Evolutionary conservation across 2,113 vertebrate genomes (phyloP), one percentile per base, ranked within the genome.

Genomic region (Gavia stellata): DNA sequence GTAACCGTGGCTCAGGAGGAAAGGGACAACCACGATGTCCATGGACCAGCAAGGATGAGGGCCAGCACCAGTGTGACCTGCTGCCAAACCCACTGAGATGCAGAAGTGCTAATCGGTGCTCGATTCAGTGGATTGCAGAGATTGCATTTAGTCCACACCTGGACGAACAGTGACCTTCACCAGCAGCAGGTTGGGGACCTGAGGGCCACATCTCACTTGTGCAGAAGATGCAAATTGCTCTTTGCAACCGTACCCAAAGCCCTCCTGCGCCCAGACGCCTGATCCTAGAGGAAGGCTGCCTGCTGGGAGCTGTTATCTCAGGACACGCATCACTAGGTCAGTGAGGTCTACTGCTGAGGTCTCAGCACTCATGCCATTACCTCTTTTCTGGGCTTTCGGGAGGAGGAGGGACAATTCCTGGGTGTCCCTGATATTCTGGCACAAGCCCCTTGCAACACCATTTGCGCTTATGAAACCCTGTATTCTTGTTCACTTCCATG

Each of bases 201-300:
- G 14, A 62, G 31, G 80, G 59, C 21, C 38, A 13, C 73, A 53
- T 21, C 56, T 75, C 1, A 6, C 40, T 83, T 56, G n/a, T 40
- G 49, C 24, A 80, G 66, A 68, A 78, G 74, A 44, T 21, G 18
- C 29, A 67, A 45, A 58, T 1, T 49, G 29, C 33, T 81, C 65
- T 84, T 70, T 75, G 70, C 15, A 62, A 24, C 31, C 2, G 1
- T 21, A n/a, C n/a, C 31, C 45, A 56, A 50, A 90, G 31, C 45
- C 24, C 13, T 79, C 47, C 71, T 0, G 1, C 0, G 0, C 33
- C 38, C 50, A 44, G 53, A 47, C 5, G 2, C 77, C 45, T 42
- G 31, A 21, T 38, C 49, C 66, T 0, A 0, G 36, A 53, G 29
- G 52, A 68, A n/a, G 2, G 3, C 24, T 81, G 63, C 47, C 42